phyloP scores from a whole-genome alignment of 2,113 vertebrate genomes.

The Peromyscus polionotus region DNA sequence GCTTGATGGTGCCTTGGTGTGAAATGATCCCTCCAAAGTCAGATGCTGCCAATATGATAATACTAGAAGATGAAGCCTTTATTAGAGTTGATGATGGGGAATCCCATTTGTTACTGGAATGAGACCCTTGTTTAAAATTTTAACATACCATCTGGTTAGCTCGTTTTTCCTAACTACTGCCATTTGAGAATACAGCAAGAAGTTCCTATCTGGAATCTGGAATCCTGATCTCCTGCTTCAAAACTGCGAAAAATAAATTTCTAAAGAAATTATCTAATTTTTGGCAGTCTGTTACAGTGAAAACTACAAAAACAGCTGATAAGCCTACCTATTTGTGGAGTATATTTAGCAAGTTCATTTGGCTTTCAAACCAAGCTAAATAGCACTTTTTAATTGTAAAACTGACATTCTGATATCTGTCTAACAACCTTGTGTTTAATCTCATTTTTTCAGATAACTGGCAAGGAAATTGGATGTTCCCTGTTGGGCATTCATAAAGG shows the following conservation, averaged over 20 bases:
- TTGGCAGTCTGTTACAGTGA: not conserved
- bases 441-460: not conserved
- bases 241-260: not conserved
- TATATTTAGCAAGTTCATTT: not conserved
- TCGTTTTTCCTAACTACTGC: not conserved
- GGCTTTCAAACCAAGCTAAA: not conserved
- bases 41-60: not conserved
- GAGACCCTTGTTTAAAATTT: not conserved
- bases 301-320: not conserved
- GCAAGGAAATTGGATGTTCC: not conserved
- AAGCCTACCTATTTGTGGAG: not conserved
- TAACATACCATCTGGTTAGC: not conserved
- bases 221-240: not conserved
- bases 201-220: not conserved
- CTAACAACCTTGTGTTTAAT: not conserved
- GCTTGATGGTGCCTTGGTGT: not conserved
- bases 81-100: not conserved
- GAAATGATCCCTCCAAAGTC: not conserved
- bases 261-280: not conserved
- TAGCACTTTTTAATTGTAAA: constrained; percentile 20
- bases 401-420: constrained; percentile 10
- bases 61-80: not conserved
- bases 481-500: not conserved
- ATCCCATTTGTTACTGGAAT: not conserved
- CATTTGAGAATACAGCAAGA: not conserved